Conservation (phyloP, 2,797 vertebrate genomes). For the Brotula barbata region DNA sequence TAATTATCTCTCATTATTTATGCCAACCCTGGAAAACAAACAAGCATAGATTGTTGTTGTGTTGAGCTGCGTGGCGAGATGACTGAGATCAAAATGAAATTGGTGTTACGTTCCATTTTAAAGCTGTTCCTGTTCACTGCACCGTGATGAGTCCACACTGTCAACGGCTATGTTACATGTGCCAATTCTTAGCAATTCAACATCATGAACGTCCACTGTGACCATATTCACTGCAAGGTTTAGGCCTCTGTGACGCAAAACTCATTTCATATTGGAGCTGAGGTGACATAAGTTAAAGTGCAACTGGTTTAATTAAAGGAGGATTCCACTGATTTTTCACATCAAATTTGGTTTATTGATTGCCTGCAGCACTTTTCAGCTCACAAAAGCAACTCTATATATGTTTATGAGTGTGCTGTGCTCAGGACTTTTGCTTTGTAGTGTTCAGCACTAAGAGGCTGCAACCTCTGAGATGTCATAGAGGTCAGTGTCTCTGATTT, state of each 20-base stretch:
- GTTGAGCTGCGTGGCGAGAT: constrained; percentile 34
- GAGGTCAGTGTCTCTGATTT: background rate
- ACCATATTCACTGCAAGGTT: background rate
- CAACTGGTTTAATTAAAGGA: background rate
- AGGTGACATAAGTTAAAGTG: constrained; percentile 2
- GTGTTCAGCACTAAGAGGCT: too few species aligned
- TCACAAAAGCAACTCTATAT: too few species aligned
- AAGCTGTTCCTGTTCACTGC: constrained; percentile 3
- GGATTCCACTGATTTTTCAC: too few species aligned
- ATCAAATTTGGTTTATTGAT: too few species aligned
- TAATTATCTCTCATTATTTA: constrained; percentile 77
- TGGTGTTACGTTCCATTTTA: constrained; percentile 11
- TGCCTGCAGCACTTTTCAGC: too few species aligned
- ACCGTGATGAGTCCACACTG: constrained; percentile 15
- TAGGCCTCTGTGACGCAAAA: background rate
- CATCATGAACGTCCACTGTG: background rate
- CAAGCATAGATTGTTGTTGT: constrained; percentile 1
- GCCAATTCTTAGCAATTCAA: constrained; percentile 11
- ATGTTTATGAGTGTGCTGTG: too few species aligned
- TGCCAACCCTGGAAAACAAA: constrained; percentile 52
- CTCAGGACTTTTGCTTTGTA: background rate
- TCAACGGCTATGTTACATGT: constrained; percentile 13
- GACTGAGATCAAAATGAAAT: constrained; percentile 44
- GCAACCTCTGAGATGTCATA: background rate
- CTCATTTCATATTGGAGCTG: constrained; percentile 17